phyloP scores from a whole-genome alignment of 2,888 invertebrate species.

The Lymantria monacha region DNA sequence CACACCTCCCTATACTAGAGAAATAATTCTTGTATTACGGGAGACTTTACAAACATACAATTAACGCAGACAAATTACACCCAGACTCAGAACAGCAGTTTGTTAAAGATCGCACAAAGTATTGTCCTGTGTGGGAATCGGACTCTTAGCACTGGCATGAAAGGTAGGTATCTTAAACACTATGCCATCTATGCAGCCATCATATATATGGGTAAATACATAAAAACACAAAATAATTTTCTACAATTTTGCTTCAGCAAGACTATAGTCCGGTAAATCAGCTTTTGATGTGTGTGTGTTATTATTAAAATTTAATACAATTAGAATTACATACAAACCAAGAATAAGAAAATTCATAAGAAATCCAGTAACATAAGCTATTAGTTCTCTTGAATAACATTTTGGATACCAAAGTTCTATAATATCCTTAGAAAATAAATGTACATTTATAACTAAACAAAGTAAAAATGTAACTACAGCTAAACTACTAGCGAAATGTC shows the following conservation, averaged over 20 bases:
- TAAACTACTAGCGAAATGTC: slow-evolving; percentile 62
- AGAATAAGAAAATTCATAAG: slow-evolving; percentile 59
- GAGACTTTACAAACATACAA: no score
- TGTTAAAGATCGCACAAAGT: no score
- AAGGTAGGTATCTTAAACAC: no score
- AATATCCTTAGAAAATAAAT: slow-evolving; percentile 62
- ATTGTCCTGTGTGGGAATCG: no score
- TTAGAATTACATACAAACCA: slow-evolving; percentile 55
- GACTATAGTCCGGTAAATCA: slow-evolving; percentile 43
- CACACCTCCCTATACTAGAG: no score
- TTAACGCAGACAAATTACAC: no score
- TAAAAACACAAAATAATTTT: not conserved
- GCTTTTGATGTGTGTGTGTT: slow-evolving; percentile 43
- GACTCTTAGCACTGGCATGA: no score
- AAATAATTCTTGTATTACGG: no score
- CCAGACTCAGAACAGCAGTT: no score
- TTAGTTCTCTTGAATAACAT: slow-evolving; percentile 43
- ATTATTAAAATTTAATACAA: slow-evolving; percentile 51
- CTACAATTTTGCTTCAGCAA: slow-evolving; percentile 28
- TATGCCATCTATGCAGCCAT: no score
- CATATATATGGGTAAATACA: no score
- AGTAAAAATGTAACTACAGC: slow-evolving; percentile 65
- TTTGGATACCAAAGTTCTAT: slow-evolving; percentile 57
- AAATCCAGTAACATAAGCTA: slow-evolving; percentile 57
- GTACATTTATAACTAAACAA: slow-evolving; percentile 63